Evolutionary conservation across 1,140 invertebrate species (phyloP), one percentile per base, ranked within the genome.

Genomic region (Drosophila insularis): DNA sequence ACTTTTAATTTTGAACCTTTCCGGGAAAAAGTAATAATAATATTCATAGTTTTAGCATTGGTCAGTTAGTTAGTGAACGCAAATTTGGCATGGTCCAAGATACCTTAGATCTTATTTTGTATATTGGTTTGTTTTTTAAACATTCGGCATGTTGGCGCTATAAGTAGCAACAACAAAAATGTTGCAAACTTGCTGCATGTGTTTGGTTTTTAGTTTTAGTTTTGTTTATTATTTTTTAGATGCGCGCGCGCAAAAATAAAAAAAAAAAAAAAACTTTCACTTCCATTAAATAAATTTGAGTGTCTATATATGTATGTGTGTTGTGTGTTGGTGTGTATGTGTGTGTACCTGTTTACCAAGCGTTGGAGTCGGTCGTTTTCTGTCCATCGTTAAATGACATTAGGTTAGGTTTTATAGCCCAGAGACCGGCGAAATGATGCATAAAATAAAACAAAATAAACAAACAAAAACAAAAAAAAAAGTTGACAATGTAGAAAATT

Each of bases 391-490:
- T 87, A 89, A 89, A 89, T 80, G 84, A 87, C 84, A 87, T 82
- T 87, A 82, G 84, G 75, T 78, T 80, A 80, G 77, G 84, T 87
- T 86, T 86, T 87, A 86, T 87, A 55, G 82, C 73, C 72, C 68
- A 72, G 21, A 67, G 56, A 32, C 54, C 66, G 40, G 79, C 84
- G 79, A 86, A 82, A 86, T 82, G 87, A 79, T 82, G 82, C 84
- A 79, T 59, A 72, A 75, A 87, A 43, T 43, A 43, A n/a, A 43
- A 43, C 14, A 50, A 10, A 50, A 19, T 10, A 50, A 50, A 50
- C 43, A 50, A 21, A 50, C 17, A 50, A 27, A 5, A 6, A 1
- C 27, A 21, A 50, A 50, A 50, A 46, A 46, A 46, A 50, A 46
- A 46, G 19, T 80, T 89, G 84, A 80, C 72, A 87, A 71, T 71